Conservation (phyloP, 2,888 invertebrate genomes). For the Mamestra brassicae region DNA sequence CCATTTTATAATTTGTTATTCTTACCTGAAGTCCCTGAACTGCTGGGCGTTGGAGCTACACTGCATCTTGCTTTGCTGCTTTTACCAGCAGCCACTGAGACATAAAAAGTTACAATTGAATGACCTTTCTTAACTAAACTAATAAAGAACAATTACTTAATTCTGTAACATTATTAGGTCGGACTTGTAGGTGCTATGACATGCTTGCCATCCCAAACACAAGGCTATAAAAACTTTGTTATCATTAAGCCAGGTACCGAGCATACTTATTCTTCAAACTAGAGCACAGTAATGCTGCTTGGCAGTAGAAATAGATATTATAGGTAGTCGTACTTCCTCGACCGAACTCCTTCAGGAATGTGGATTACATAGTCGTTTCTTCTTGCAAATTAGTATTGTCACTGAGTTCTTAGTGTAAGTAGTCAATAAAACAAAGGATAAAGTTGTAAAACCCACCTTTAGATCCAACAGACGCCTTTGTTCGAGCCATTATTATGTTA, state of each 20-base stretch:
- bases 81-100: slow-evolving; percentile 83
- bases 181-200: too few species aligned
- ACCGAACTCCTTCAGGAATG: not conserved
- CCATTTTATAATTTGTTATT: too few species aligned
- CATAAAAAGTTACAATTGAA: slow-evolving; percentile 5
- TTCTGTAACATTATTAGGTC: too few species aligned
- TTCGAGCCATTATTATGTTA: slow-evolving; percentile 63
- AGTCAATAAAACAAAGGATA: not conserved
- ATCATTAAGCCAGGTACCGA: too few species aligned
- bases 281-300: too few species aligned
- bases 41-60: slow-evolving; percentile 73
- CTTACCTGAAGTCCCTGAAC: slow-evolving; percentile 69
- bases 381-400: not conserved
- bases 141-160: too few species aligned
- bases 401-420: not conserved
- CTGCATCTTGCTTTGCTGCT: slow-evolving; percentile 85
- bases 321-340: fast-evolving
- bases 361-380: not conserved
- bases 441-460: slow-evolving; percentile 73
- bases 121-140: not conserved
- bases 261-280: too few species aligned
- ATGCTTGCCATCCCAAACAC: too few species aligned
- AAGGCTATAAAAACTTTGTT: too few species aligned
- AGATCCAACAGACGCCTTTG: slow-evolving; percentile 83
- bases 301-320: not conserved